Evolutionary conservation across 1,140 invertebrate genomes (phyloP), one percentile per base, ranked within the genome.

Genomic region (Popillia japonica): DNA sequence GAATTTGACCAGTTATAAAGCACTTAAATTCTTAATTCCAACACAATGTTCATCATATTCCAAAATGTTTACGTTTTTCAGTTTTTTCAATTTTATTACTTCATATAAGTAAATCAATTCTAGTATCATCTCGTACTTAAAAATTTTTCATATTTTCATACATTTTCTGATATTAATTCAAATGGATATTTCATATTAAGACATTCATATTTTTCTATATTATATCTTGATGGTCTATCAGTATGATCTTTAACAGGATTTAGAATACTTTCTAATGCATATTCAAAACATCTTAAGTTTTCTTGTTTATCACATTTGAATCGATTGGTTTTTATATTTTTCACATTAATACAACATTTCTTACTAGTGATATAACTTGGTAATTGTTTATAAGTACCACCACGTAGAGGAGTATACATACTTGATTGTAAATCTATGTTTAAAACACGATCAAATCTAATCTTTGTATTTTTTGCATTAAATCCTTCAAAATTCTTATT

Each of bases 281-380:
- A 76, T 68, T 78, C 78, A 73, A 78, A 76, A 78, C 78, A 78
- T 76, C 78, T 76, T n/a, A 75, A 40, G 34, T 40, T 78, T 44
- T 44, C 72, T 75, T 78, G 6, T 55, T 75, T 76, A 40, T 23
- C 8, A 75, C 72, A 78, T 61, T 76, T 78, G 55, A 72, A 78
- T 72, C 68, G 68, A 72, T 78, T 78, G 10, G 72, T 75, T 27
- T 68, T 78, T 17, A 44, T 22, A 75, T 78, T 78, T 23, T 78
- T 72, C 6, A 78, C 72, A 74, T 78, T 78, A 55, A 78, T 78
- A 78, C 77, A 78, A 78, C 78, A 78, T 59, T 75, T 75, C 76
- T 78, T 78, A 44, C 0, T 44, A 44, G 42, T 44, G 9, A 44
- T 44, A 44, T 9, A 44, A 44, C 42, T 44, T 44, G 42, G 42